phyloP scores from a whole-genome alignment of 2,888 invertebrate genomes.

The Calameuta filiformis region DNA sequence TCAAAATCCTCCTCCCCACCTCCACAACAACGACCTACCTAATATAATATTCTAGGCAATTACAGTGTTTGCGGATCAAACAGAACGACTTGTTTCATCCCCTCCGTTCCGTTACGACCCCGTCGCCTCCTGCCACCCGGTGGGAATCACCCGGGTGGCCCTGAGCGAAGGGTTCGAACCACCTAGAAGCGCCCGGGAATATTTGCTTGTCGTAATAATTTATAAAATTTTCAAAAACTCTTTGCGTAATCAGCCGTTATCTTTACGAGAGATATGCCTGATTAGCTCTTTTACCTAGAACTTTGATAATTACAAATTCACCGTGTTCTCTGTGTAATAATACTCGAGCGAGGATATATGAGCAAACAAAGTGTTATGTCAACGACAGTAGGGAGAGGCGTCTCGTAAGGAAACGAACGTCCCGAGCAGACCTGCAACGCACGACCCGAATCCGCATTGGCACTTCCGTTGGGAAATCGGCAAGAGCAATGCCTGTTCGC shows the following conservation, averaged over 20 bases:
- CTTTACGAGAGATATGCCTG: neutral
- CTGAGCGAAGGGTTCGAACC: slow-evolving; percentile 1
- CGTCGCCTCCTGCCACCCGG: slow-evolving; percentile 19
- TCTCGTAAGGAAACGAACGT: neutral
- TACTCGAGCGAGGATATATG: neutral
- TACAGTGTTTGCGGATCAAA: slow-evolving; percentile 66
- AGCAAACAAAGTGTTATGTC: neutral
- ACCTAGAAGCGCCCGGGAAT: neutral
- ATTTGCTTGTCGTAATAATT: neutral
- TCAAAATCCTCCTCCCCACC: slow-evolving; percentile 4
- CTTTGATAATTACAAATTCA: neutral
- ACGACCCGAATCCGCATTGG: neutral
- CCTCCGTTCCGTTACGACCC: slow-evolving; percentile 15
- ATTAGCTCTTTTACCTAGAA: neutral
- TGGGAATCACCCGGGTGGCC: slow-evolving; percentile 50
- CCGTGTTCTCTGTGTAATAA: accelerated
- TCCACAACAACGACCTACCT: slow-evolving; percentile 35
- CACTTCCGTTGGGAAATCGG: neutral
- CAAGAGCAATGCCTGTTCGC: neutral
- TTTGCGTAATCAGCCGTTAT: neutral
- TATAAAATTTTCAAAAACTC: neutral
- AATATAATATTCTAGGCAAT: slow-evolving; percentile 66
- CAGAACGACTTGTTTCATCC: slow-evolving; percentile 54
- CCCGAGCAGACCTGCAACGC: neutral
- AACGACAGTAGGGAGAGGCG: neutral